Evolutionary conservation across 2,797 vertebrate species (phyloP).

Genomic region (Sebastes itinus): DNA sequence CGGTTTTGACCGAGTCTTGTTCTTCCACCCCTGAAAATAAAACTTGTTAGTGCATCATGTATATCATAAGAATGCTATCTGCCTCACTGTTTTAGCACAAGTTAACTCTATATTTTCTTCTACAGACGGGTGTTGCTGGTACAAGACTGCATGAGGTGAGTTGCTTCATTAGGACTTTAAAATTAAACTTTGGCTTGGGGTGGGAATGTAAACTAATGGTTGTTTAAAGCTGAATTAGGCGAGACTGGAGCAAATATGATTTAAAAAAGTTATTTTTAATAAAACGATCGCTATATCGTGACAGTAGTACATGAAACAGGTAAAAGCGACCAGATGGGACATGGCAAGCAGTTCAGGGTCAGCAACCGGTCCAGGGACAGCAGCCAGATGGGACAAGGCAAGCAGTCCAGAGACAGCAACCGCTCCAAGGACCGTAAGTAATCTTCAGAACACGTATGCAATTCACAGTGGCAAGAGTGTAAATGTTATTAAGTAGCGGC

Average conservation of each 20-base stretch:
- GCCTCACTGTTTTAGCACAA: no score
- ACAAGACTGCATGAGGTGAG: neutral
- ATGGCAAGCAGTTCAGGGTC: no score
- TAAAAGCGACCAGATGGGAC: neutral
- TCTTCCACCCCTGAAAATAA: neutral
- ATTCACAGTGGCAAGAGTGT: neutral
- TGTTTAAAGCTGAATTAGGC: neutral
- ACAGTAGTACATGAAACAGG: no score
- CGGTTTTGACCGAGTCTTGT: no score
- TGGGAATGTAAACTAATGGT: neutral
- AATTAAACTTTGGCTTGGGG: neutral
- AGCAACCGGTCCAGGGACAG: no score
- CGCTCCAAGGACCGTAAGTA: neutral
- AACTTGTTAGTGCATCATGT: neutral
- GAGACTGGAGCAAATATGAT: no score
- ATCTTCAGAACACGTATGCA: neutral
- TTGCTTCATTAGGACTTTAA: neutral
- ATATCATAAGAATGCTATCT: neutral
- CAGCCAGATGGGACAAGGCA: no score
- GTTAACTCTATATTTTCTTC: neutral
- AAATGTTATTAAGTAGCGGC: neutral
- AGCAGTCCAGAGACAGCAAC: no score
- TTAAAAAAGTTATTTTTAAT: no score
- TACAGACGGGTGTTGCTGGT: neutral
- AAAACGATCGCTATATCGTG: no score